A percentile compares a stretch with the other conserved stretches of the same genome.
phyloP scores from a whole-genome alignment of 2,113 vertebrate species.

The Prunella fulvescens region DNA sequence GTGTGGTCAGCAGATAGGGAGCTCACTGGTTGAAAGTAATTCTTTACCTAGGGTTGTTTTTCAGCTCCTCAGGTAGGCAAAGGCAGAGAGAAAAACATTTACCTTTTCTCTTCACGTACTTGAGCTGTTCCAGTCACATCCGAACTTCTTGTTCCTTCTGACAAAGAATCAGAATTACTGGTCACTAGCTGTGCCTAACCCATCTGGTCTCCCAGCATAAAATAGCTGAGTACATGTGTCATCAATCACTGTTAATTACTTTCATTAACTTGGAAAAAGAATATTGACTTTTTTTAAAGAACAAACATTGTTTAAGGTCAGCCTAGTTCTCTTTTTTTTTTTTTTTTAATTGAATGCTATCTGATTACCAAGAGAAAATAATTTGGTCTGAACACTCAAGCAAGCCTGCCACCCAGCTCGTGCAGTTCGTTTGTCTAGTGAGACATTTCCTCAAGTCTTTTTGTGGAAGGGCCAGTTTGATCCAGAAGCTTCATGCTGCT shows the following conservation, averaged over 20 bases:
- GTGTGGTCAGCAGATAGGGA: neutral
- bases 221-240: constrained; percentile 44
- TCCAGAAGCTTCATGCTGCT: neutral
- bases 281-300: constrained; percentile 48
- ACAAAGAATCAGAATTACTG: constrained; percentile 20
- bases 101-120: neutral
- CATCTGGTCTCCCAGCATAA: constrained; percentile 35
- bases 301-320: constrained; percentile 54
- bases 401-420: neutral
- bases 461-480: neutral
- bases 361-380: constrained; percentile 5
- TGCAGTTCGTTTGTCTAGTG: neutral
- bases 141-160: constrained; percentile 50
- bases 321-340: neutral
- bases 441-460: neutral
- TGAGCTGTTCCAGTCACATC: constrained; percentile 1
- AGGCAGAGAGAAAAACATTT: neutral
- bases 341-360: constrained; percentile 4
- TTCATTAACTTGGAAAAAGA: constrained; percentile 48
- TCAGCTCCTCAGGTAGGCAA: neutral
- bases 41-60: neutral
- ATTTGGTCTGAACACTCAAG: neutral
- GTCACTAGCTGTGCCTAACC: constrained; percentile 52
- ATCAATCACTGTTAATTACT: constrained; percentile 59
- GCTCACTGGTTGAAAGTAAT: neutral